phyloP scores from a whole-genome alignment of 2,797 vertebrate species.

The Epinephelus awoara region DNA sequence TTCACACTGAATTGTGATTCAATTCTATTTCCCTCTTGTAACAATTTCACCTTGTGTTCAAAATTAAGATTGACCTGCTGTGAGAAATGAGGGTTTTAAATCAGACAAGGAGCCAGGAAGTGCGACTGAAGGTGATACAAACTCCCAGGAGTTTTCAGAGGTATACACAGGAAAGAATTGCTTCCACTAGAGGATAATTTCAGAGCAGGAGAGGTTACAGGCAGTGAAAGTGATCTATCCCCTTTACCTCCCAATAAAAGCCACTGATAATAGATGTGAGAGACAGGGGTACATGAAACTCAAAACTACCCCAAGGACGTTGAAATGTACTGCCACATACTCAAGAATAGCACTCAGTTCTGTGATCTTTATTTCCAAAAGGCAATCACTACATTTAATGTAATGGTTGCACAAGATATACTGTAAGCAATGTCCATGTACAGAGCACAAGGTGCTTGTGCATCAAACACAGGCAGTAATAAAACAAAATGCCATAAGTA shows the following conservation, averaged over 20 bases:
- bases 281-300: background rate
- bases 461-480: constrained; percentile 53
- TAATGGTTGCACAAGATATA: constrained; percentile 73
- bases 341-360: constrained; percentile 38
- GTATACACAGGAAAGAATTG: constrained; percentile 10
- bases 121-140: constrained; percentile 13
- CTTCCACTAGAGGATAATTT: constrained; percentile 20
- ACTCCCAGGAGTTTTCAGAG: constrained; percentile 1
- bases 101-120: constrained; percentile 3
- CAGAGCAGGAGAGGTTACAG: constrained; percentile 17
- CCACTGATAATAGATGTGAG: constrained; percentile 4
- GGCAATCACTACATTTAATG: constrained; percentile 79
- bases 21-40: no score
- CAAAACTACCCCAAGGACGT: background rate
- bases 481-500: constrained; percentile 50
- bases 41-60: background rate
- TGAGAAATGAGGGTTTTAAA: background rate
- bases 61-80: background rate
- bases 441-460: constrained; percentile 59
- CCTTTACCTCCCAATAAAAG: constrained; percentile 15
- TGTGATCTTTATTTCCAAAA: constrained; percentile 80
- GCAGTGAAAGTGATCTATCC: constrained; percentile 38
- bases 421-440: constrained; percentile 67
- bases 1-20: no score
- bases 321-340: background rate